Conservation (phyloP, 2,797 vertebrate genomes). For the Champsocephalus gunnari region DNA sequence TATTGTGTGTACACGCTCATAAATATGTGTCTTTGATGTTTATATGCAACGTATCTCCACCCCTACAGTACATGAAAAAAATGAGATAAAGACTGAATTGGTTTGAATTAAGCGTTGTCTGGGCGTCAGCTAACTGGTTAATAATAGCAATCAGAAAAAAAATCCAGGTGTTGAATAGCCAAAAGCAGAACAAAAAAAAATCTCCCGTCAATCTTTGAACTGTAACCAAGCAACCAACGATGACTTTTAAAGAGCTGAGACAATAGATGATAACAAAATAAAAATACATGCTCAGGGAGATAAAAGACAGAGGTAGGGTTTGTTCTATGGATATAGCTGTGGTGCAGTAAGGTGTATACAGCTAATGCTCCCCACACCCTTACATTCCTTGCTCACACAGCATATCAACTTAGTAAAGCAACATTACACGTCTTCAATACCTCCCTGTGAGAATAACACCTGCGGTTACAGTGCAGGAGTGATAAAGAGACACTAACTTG, state of each 20-base stretch:
- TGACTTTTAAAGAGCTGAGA: not conserved
- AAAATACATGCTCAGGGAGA: not conserved
- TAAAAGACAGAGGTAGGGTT: not conserved
- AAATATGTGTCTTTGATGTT: not conserved
- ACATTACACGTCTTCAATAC: slow-evolving; percentile 18
- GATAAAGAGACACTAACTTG: slow-evolving; percentile 20
- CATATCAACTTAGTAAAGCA: slow-evolving; percentile 1
- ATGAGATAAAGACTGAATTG: not conserved
- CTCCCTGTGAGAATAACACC: slow-evolving; percentile 20
- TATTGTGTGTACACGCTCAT: not conserved
- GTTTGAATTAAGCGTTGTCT: slow-evolving; percentile 4
- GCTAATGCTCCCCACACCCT: not conserved
- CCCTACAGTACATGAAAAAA: not conserved
- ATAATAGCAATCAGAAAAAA: not conserved
- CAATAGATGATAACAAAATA: not conserved
- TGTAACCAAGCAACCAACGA: not conserved
- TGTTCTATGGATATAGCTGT: not conserved
- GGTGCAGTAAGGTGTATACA: slow-evolving; percentile 8
- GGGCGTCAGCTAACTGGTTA: not conserved
- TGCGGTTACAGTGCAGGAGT: slow-evolving; percentile 17
- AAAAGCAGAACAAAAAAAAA: slow-evolving; percentile 4
- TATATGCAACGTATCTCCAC: not conserved
- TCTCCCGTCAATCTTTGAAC: not conserved
- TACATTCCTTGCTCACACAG: not conserved
- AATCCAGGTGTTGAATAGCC: not conserved